These are phyloP conservation scores for Nomia melanderi DNA, from an alignment of 1,140 invertebrate species.

Conservation along the genomic window DNA sequence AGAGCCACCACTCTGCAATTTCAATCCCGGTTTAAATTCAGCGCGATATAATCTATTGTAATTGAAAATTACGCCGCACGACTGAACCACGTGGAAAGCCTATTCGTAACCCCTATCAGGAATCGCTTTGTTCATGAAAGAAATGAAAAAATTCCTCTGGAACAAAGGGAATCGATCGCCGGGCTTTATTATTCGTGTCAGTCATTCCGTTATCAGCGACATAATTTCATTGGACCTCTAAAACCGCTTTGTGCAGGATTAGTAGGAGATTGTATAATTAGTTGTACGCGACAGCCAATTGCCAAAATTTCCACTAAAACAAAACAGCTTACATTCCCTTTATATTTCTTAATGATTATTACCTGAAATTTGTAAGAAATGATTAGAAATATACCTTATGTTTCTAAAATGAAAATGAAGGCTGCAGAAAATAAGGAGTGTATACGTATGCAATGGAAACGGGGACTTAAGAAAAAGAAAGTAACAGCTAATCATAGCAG, in stretches of 20 bases:
- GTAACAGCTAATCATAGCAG: too few relatives aligned
- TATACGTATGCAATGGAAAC: too few relatives aligned
- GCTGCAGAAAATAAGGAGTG: too few relatives aligned
- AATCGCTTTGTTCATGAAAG: constrained; percentile 54
- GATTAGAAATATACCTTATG: too few relatives aligned
- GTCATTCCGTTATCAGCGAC: background rate
- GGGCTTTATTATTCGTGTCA: constrained; percentile 27
- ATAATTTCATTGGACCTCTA: constrained; percentile 12
- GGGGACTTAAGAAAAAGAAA: too few relatives aligned
- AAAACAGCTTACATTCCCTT: background rate
- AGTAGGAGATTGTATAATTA: background rate
- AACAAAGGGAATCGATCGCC: constrained; percentile 39
- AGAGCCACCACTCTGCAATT: constrained; percentile 21
- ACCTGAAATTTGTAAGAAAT: too few relatives aligned
- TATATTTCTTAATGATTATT: too few relatives aligned
- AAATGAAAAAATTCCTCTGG: constrained; percentile 61
- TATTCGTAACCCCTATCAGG: constrained; percentile 38
- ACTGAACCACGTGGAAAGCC: constrained; percentile 58
- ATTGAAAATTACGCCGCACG: constrained; percentile 72
- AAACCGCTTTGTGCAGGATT: background rate
- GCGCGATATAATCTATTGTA: constrained; percentile 70
- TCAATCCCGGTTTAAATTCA: constrained; percentile 57
- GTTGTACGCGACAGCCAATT: background rate
- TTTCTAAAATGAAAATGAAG: too few relatives aligned
- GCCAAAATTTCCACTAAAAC: background rate